These are phyloP conservation scores for Platycnemis pennipes DNA, from an alignment of 2,888 invertebrate species.

Conservation along the genomic window DNA sequence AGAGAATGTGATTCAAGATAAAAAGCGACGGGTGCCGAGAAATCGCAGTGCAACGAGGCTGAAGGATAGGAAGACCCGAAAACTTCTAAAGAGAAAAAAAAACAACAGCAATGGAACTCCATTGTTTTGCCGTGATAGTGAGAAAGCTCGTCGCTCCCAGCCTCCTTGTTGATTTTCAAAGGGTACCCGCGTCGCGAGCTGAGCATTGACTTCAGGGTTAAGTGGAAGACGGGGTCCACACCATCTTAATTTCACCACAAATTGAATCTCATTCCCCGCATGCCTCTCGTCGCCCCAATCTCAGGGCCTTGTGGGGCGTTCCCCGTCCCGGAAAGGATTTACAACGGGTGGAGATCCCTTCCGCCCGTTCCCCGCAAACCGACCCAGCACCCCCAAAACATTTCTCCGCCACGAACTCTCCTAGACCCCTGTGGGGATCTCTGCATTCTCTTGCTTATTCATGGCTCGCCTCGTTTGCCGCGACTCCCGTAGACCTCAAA, in stretches of 20 bases:
- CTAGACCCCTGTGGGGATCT: neutral
- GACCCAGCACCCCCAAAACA: neutral
- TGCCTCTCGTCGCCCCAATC: neutral
- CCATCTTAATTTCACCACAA: slow-evolving; percentile 6
- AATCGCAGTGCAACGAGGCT: too few species aligned
- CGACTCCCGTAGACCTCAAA: neutral
- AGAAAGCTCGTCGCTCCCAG: too few species aligned
- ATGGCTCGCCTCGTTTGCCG: neutral
- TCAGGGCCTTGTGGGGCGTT: neutral
- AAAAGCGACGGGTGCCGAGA: too few species aligned
- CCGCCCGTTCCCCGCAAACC: neutral
- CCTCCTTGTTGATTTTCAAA: too few species aligned
- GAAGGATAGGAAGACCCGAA: too few species aligned
- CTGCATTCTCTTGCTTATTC: slow-evolving; percentile 1
- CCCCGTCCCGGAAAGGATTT: neutral
- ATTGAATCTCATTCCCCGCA: slow-evolving; percentile 6
- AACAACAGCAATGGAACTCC: too few species aligned
- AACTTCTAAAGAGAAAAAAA: too few species aligned
- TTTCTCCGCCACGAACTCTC: neutral
- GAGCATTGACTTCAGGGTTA: neutral
- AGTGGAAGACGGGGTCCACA: neutral
- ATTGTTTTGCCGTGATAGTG: too few species aligned
- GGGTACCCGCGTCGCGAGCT: neutral
- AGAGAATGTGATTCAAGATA: too few species aligned
- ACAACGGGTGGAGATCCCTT: neutral